Percentiles rank a stretch among this genome's conserved stretches.
phyloP scores from a whole-genome alignment of 2,797 vertebrate genomes.

The Paguma larvata region DNA sequence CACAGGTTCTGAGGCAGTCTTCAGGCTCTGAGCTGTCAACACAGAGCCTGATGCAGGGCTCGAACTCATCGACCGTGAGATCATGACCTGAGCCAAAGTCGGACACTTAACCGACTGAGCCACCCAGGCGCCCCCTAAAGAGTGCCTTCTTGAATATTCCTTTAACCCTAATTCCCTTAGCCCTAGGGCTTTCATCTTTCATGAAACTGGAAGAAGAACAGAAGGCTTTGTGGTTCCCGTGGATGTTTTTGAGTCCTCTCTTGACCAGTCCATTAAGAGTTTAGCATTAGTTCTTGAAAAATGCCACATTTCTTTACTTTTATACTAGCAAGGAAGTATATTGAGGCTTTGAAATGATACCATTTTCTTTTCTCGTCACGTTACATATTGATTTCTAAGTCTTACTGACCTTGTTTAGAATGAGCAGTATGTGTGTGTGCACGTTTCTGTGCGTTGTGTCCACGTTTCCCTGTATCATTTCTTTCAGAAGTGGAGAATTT shows the following conservation, averaged over 20 bases:
- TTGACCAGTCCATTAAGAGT: background rate
- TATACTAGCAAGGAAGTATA: background rate
- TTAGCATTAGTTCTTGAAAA: background rate
- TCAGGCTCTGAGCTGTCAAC: no score
- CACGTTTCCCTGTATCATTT: conserved; percentile 66
- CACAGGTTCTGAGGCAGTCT: no score
- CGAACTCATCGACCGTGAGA: no score
- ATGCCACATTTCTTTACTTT: background rate
- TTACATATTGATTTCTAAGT: conserved; percentile 43
- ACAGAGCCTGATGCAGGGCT: no score
- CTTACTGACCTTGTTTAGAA: conserved; percentile 31
- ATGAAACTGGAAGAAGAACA: background rate
- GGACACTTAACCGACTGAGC: no score
- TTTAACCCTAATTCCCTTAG: background rate
- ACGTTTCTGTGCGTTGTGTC: conserved; percentile 67
- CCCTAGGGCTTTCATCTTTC: background rate
- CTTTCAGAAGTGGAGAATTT: conserved; percentile 84
- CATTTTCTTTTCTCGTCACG: background rate
- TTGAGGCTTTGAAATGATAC: background rate
- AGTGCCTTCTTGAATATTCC: background rate
- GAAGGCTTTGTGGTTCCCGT: background rate
- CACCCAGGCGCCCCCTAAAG: no score
- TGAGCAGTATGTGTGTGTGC: conserved; percentile 42
- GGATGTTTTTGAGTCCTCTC: background rate
- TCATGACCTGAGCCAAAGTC: no score